These are phyloP conservation scores for Platycercus adscitus DNA, from an alignment of 2,113 vertebrate genomes.

Conservation along the genomic window DNA sequence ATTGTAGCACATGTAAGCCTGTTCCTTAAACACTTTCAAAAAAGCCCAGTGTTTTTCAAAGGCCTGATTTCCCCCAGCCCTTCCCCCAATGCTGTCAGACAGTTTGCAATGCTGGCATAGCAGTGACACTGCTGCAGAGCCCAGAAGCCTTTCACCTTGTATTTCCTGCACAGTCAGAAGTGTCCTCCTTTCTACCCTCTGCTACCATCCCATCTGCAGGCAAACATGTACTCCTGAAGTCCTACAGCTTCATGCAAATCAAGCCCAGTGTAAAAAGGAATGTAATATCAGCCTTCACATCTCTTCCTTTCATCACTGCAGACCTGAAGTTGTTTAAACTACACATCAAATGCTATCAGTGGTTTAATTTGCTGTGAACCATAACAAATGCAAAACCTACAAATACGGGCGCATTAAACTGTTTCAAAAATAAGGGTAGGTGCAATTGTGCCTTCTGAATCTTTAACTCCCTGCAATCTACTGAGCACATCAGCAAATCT, in stretches of 20 bases:
- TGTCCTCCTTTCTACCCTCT: not conserved
- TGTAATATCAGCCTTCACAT: not conserved
- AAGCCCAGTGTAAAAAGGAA: not conserved
- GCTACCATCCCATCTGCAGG: not conserved
- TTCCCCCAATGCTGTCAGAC: not conserved
- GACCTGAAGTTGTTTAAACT: not conserved
- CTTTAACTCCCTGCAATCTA: not conserved
- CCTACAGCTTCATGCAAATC: not conserved
- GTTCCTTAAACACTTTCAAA: not conserved
- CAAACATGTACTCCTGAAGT: not conserved
- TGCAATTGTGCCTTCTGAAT: not conserved
- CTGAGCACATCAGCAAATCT: not conserved
- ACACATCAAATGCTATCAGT: not conserved
- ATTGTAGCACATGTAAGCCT: not conserved
- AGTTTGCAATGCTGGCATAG: not conserved
- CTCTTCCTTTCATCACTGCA: not conserved
- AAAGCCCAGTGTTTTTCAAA: fast-evolving
- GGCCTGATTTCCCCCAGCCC: not conserved
- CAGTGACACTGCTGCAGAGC: not conserved
- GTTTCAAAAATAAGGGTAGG: not conserved
- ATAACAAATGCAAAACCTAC: not conserved
- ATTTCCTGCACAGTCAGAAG: not conserved
- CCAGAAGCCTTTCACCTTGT: not conserved
- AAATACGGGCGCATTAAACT: not conserved
- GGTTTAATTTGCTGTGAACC: not conserved